phyloP scores from a whole-genome alignment of 1,140 invertebrate species.

The Homarus americanus region DNA sequence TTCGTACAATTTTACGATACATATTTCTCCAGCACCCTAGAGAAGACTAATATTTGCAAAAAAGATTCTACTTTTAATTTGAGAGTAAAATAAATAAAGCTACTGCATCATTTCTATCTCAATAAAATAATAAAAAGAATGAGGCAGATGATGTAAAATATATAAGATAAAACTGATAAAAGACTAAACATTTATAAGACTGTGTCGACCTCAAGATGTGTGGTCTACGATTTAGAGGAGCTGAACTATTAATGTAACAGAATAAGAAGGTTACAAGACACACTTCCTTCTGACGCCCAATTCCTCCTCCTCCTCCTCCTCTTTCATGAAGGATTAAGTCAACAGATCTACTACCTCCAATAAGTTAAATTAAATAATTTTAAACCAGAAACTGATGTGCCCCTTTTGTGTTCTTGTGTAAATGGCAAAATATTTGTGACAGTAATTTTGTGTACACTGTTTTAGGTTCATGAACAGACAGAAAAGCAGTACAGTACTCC shows the following conservation, averaged over 20 bases:
- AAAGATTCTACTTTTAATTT: too few relatives aligned
- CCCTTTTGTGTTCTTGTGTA: neutral
- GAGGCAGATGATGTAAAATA: too few relatives aligned
- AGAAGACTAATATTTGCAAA: too few relatives aligned
- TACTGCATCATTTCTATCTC: too few relatives aligned
- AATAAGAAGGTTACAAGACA: neutral
- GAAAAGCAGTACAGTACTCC: conserved; percentile 10
- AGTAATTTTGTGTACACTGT: neutral
- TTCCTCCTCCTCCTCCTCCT: too few relatives aligned
- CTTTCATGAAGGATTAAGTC: neutral
- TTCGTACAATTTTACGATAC: too few relatives aligned
- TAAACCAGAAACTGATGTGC: neutral
- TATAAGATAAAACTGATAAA: too few relatives aligned
- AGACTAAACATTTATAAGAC: too few relatives aligned
- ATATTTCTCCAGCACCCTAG: too few relatives aligned
- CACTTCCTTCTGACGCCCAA: too few relatives aligned
- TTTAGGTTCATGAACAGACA: neutral
- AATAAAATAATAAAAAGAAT: too few relatives aligned
- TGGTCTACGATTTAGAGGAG: neutral
- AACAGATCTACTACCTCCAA: neutral
- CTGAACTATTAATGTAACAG: neutral
- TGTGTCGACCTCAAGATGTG: neutral
- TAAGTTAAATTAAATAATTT: neutral
- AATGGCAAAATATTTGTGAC: neutral
- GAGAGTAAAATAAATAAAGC: too few relatives aligned